A percentile compares a stretch with the other conserved stretches of the same genome.
Evolutionary conservation across 1,140 invertebrate species (phyloP).

Genomic region (Aphaenogaster rudis): DNA sequence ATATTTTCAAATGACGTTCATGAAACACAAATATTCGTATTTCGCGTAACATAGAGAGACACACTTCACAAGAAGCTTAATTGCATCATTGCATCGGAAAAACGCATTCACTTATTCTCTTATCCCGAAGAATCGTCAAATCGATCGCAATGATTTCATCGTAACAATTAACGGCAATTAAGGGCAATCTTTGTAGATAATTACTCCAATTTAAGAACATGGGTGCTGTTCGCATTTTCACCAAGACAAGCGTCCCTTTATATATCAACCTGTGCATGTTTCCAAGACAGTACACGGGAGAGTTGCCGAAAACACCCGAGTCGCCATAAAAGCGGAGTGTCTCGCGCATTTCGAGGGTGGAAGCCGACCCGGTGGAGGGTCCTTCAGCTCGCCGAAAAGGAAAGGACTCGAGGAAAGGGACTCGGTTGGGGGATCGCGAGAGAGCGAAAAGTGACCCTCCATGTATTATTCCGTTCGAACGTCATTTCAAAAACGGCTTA

Average conservation of each 20-base stretch:
- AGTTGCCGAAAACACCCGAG: constrained; percentile 20
- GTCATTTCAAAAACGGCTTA: constrained; percentile 79
- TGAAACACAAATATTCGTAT: background rate
- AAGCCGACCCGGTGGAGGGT: constrained; percentile 69
- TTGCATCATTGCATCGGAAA: background rate
- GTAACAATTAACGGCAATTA: background rate
- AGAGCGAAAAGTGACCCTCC: constrained; percentile 76
- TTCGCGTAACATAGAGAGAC: background rate
- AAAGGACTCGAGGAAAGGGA: constrained; percentile 77
- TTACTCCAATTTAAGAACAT: background rate
- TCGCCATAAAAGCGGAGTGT: constrained; percentile 58
- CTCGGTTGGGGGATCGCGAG: constrained; percentile 61
- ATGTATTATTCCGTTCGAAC: constrained; percentile 80
- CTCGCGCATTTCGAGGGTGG: constrained; percentile 63
- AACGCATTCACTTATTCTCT: background rate
- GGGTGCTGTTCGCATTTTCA: background rate
- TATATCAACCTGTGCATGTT: background rate
- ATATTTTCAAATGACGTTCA: background rate
- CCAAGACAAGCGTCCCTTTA: background rate
- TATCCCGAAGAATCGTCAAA: background rate
- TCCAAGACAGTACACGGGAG: constrained; percentile 42
- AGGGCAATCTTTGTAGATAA: background rate
- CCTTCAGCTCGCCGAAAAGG: constrained; percentile 73
- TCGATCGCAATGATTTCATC: constrained; percentile 1
- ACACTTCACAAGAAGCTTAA: background rate